A percentile compares a stretch with the other conserved stretches of the same genome.
Conservation (phyloP, 2,888 invertebrate species). For the Apamea sordens region DNA sequence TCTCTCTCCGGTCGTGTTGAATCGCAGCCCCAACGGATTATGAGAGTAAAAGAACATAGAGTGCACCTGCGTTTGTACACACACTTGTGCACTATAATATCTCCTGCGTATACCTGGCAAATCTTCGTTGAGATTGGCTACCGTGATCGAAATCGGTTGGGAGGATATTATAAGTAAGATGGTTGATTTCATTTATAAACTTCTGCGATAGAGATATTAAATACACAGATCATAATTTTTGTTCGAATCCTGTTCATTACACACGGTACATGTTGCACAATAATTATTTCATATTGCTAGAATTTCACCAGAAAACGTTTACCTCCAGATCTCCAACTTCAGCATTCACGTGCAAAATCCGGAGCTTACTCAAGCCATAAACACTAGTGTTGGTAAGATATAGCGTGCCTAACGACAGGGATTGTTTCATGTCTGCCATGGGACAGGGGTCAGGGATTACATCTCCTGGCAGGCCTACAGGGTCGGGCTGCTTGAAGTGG, state of each 20-base stretch:
- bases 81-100: neutral
- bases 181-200: neutral
- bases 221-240: neutral
- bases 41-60: too few species aligned
- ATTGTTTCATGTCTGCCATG: slow-evolving; percentile 93
- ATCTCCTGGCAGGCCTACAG: slow-evolving; percentile 94
- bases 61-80: neutral
- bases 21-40: neutral
- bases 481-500: slow-evolving; percentile 95
- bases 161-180: neutral
- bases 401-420: slow-evolving; percentile 92
- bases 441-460: slow-evolving; percentile 95
- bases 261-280: neutral
- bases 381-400: slow-evolving; percentile 93
- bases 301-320: slow-evolving; percentile 26
- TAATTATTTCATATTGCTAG: neutral
- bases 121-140: neutral
- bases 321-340: slow-evolving; percentile 95
- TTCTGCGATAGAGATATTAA: too few species aligned
- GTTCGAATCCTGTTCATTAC: neutral
- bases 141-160: too few species aligned
- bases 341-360: slow-evolving; percentile 92
- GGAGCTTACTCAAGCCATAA: slow-evolving; percentile 94
- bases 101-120: neutral
- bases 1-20: neutral